Evolutionary conservation across 1,140 invertebrate species (phyloP).

Genomic region (Rhagoletis zephyria): DNA sequence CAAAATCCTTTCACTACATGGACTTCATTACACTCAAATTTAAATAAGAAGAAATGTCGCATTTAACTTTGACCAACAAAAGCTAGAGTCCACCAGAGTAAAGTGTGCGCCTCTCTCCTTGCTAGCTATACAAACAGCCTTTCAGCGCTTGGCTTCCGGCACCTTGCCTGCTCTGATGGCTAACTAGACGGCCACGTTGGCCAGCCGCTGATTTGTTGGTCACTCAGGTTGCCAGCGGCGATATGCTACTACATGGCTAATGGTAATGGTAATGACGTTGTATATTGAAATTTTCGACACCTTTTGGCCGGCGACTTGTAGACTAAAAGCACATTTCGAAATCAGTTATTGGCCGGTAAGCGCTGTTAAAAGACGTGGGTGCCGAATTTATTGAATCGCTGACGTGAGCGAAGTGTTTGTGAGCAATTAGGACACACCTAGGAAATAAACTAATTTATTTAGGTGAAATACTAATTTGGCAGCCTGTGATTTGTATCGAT

Average conservation of each 20-base stretch:
- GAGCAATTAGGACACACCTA: not conserved
- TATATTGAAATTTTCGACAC: conserved; percentile 45
- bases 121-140: not conserved
- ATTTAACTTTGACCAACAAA: conserved; percentile 21
- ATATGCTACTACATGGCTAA: not conserved
- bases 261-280: conserved; percentile 8
- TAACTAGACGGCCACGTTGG: not conserved
- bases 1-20: not conserved
- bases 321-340: conserved; percentile 41
- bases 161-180: not conserved
- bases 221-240: conserved; percentile 13
- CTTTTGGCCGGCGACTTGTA: conserved; percentile 18
- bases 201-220: conserved; percentile 12
- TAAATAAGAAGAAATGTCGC: conserved; percentile 7
- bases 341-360: conserved; percentile 67
- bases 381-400: not conserved
- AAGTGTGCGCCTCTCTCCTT: not conserved
- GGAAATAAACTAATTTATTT: not conserved
- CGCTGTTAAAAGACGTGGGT: conserved; percentile 64
- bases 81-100: not conserved
- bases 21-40: not conserved
- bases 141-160: conserved; percentile 45
- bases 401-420: not conserved
- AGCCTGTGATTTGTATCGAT: too few relatives aligned
- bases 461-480: not conserved